These are phyloP conservation scores for Pipistrellus nathusii DNA, from an alignment of 2,797 vertebrate species.

Conservation along the genomic window DNA sequence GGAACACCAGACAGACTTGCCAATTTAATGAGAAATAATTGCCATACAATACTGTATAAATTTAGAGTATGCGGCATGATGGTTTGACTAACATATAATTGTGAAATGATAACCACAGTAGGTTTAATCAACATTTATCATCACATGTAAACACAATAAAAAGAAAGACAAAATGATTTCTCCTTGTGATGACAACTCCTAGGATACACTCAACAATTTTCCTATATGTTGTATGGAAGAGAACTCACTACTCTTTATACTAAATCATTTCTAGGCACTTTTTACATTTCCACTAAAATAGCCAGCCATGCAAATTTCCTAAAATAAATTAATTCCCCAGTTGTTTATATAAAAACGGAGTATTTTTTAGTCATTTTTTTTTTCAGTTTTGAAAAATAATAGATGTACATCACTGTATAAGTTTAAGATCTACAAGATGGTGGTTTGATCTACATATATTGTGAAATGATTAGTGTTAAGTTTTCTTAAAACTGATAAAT, in stretches of 20 bases:
- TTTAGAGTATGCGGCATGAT: background rate
- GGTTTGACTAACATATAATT: background rate
- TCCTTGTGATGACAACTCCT: background rate
- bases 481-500: slow-evolving; percentile 36
- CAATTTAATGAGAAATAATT: background rate
- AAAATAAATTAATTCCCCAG: slow-evolving; percentile 16
- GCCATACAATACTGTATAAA: background rate
- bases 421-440: background rate
- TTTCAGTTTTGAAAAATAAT: background rate
- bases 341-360: background rate
- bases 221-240: background rate
- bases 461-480: background rate
- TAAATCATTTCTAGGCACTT: slow-evolving; percentile 13
- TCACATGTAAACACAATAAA: background rate
- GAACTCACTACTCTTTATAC: background rate
- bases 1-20: background rate
- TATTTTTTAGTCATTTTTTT: background rate
- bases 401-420: background rate
- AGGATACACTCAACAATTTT: background rate
- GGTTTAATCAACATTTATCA: background rate
- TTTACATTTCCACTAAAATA: slow-evolving; percentile 33
- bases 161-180: background rate
- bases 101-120: background rate
- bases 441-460: background rate
- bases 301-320: background rate